Base-by-base conservation (phyloP, 2,888 invertebrate genomes). In the Eupithecia insigniata region DNA sequence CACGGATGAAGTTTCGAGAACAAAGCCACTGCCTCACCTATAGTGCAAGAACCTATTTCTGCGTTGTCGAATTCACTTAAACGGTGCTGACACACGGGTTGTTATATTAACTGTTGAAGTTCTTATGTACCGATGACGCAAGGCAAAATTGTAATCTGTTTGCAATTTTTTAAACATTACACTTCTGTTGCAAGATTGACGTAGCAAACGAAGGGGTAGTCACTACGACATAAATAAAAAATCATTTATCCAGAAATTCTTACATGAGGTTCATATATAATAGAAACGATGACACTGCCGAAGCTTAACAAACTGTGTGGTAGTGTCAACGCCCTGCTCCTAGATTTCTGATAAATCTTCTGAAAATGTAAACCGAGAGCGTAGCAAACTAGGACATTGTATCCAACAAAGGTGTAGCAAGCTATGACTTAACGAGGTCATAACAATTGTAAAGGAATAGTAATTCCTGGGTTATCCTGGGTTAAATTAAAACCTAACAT, bases 31-130 rank as follows among this genome's bases (percentile, higher is more conserved):
- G 85, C 89, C 87, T 86, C 85, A 86, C 88, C 87, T 84, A 85
- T 84, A 84, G 80, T 85, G 85, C 84, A 87, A 85, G 87, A 87
- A 88, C 85, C 85, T 90, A 90, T 90, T 89, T 82, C 85, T 83
- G 86, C 87, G 89, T 88, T 90, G 91, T 90, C 89, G 88, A 90
- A 91, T 91, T 92, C 91, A 90, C 89, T 91, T 91, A 88, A 83
- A 88, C 82, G 80, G 79, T 77, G 78, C 80, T 73, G 81, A 88
- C 86, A 89, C 75, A 90, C 84, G 43, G 84, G n/a, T 26, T 14
- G 39, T 66, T 34, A 34, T n/a, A n/a, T 18, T 18, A 6, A 30
- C 32, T 34, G n/a, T 6, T 62, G 12, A 30, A 46, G 32, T 34
- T 61, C 0, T 28, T 16, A 32, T 7, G 30, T 18, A 34, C 28